Evolutionary conservation across 1,140 invertebrate species (phyloP).

Genomic region (Drosophila nannoptera): DNA sequence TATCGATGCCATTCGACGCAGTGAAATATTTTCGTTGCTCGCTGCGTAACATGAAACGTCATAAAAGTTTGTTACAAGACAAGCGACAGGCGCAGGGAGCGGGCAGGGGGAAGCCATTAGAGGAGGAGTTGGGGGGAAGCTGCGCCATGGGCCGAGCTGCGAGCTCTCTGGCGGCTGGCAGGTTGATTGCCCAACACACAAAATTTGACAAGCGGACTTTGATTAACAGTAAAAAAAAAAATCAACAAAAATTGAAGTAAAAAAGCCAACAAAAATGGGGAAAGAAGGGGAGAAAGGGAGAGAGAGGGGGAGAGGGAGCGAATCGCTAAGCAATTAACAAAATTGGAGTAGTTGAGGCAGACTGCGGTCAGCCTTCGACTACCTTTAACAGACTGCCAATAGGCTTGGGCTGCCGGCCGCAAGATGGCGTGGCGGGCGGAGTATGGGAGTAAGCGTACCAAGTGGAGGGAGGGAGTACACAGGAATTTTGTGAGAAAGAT

Average conservation of each 20-base stretch:
- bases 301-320: neutral
- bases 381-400: slow-evolving; percentile 16
- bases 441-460: too few relatives aligned
- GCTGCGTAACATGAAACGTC: slow-evolving; percentile 67
- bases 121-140: neutral
- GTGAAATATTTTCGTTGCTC: neutral
- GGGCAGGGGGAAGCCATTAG: neutral
- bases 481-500: too few relatives aligned
- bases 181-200: slow-evolving; percentile 30
- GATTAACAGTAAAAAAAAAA: slow-evolving; percentile 10
- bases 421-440: neutral
- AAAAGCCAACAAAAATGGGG: neutral
- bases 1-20: slow-evolving; percentile 24
- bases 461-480: too few relatives aligned
- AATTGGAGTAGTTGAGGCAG: slow-evolving; percentile 25
- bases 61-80: slow-evolving; percentile 60
- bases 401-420: neutral
- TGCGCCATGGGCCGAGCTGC: neutral
- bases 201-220: slow-evolving; percentile 32
- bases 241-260: neutral
- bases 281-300: neutral
- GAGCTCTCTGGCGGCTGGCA: slow-evolving; percentile 3
- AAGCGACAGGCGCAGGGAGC: slow-evolving; percentile 22
- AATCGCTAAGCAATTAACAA: slow-evolving; percentile 25
- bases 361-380: neutral